Evolutionary conservation across 2,113 vertebrate genomes (phyloP).

Genomic region (Coregonus clupeaformis): DNA sequence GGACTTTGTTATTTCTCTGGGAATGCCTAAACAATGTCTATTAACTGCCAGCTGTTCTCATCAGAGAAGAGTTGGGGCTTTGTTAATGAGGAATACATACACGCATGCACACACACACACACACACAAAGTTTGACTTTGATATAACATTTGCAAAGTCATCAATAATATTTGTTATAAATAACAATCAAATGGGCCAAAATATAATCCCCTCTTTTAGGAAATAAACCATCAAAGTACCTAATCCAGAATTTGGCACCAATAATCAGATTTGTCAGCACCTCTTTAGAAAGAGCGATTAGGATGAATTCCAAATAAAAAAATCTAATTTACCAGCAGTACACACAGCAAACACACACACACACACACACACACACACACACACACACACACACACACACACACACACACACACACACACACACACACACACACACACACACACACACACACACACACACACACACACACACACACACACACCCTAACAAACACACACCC

Average conservation of each 20-base stretch:
- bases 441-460: background rate
- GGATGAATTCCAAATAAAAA: slow-evolving; percentile 63
- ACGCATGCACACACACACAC: slow-evolving; percentile 5
- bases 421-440: background rate
- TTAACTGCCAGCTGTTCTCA: slow-evolving; percentile 47
- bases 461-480: slow-evolving; percentile 10
- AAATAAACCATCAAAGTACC: slow-evolving; percentile 58
- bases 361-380: slow-evolving; percentile 9
- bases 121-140: slow-evolving; percentile 3
- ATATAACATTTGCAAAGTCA: background rate
- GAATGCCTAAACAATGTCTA: slow-evolving; percentile 67
- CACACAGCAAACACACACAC: background rate
- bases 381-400: slow-evolving; percentile 10
- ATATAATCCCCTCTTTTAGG: slow-evolving; percentile 57
- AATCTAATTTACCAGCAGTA: slow-evolving; percentile 57
- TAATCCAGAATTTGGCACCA: slow-evolving; percentile 55
- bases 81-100: slow-evolving; percentile 22
- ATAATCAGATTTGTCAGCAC: slow-evolving; percentile 59
- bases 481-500: slow-evolving; percentile 10
- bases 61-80: slow-evolving; percentile 18
- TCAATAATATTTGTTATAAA: slow-evolving; percentile 47
- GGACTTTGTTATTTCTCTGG: slow-evolving; percentile 46
- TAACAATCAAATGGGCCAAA: slow-evolving; percentile 56
- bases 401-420: slow-evolving; percentile 8
- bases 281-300: slow-evolving; percentile 47